Percentiles rank a stretch among this genome's conserved stretches.
These are phyloP conservation scores for Chaenocephalus aceratus DNA, from an alignment of 2,113 vertebrate genomes.

Conservation along the genomic window DNA sequence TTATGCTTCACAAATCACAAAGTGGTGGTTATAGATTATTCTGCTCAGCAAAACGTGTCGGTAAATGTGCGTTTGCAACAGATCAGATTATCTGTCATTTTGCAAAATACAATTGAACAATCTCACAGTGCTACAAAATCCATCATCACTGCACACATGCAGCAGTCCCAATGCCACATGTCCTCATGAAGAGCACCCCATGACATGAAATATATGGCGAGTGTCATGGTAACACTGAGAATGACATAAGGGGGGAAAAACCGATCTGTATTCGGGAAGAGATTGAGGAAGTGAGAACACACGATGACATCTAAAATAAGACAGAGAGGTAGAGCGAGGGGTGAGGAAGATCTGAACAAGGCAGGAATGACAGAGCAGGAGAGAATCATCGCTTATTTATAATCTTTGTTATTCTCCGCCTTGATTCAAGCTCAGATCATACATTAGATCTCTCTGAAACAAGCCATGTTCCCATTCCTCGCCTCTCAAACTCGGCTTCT, in stretches of 20 bases:
- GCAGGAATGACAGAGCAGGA: conserved; percentile 32
- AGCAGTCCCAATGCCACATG: conserved; percentile 11
- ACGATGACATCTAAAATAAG: conserved; percentile 37
- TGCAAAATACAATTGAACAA: too few relatives aligned
- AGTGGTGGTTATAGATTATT: too few relatives aligned
- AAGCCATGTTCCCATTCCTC: conserved; percentile 55
- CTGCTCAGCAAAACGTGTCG: too few relatives aligned
- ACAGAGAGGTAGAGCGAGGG: conserved; percentile 25
- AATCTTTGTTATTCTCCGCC: conserved; percentile 62
- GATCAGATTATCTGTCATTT: too few relatives aligned
- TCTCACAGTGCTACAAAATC: too few relatives aligned
- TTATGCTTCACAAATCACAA: too few relatives aligned
- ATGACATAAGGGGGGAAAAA: not conserved
- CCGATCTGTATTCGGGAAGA: not conserved
- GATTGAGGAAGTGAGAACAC: conserved; percentile 27
- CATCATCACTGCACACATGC: conserved; percentile 14
- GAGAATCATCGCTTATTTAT: conserved; percentile 76
- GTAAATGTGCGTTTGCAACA: too few relatives aligned
- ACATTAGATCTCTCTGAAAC: conserved; percentile 68
- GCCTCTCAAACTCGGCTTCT: conserved; percentile 52
- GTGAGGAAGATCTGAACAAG: conserved; percentile 39
- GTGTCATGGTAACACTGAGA: not conserved
- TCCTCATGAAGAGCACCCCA: conserved; percentile 4
- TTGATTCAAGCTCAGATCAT: conserved; percentile 70
- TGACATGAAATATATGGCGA: conserved; percentile 50